Conservation (phyloP, 2,797 vertebrate species). For the Lateolabrax maculatus region DNA sequence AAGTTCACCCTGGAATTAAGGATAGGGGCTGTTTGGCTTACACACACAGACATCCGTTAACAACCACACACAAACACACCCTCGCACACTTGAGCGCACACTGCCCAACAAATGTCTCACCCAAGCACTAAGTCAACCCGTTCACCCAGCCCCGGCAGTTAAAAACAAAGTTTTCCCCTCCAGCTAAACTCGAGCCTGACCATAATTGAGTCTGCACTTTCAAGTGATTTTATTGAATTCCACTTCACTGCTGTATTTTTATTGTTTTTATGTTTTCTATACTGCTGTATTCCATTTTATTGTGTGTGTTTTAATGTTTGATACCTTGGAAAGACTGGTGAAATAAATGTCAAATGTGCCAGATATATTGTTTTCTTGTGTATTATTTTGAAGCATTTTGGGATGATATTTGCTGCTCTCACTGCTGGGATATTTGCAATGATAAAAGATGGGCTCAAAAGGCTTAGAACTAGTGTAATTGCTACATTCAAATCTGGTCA, state of each 20-base stretch:
- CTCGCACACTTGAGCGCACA: slow-evolving; percentile 25
- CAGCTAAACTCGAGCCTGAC: slow-evolving; percentile 65
- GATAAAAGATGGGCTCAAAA: not conserved
- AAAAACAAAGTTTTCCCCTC: slow-evolving; percentile 72
- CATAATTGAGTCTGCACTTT: slow-evolving; percentile 73
- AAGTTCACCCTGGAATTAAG: slow-evolving; percentile 74
- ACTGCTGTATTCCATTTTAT: slow-evolving; percentile 47
- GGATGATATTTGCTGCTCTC: slow-evolving; percentile 26
- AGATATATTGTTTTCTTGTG: not conserved
- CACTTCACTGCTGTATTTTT: slow-evolving; percentile 63
- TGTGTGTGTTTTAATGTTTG: slow-evolving; percentile 41
- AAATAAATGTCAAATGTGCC: slow-evolving; percentile 23
- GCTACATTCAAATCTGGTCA: slow-evolving; percentile 13
- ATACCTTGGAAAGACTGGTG: slow-evolving; percentile 23
- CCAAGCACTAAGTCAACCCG: slow-evolving; percentile 63
- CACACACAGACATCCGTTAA: slow-evolving; percentile 73
- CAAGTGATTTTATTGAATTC: slow-evolving; percentile 77
- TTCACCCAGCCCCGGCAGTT: slow-evolving; percentile 66
- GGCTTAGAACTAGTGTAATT: not conserved
- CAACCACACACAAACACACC: slow-evolving; percentile 64
- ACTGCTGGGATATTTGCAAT: not conserved
- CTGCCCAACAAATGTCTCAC: slow-evolving; percentile 60
- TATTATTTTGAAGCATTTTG: slow-evolving; percentile 21
- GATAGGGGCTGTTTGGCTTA: slow-evolving; percentile 71
- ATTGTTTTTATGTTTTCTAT: slow-evolving; percentile 62